phyloP scores from a whole-genome alignment of 2,113 vertebrate species.

The Sinocyclocheilus maitianheensis region DNA sequence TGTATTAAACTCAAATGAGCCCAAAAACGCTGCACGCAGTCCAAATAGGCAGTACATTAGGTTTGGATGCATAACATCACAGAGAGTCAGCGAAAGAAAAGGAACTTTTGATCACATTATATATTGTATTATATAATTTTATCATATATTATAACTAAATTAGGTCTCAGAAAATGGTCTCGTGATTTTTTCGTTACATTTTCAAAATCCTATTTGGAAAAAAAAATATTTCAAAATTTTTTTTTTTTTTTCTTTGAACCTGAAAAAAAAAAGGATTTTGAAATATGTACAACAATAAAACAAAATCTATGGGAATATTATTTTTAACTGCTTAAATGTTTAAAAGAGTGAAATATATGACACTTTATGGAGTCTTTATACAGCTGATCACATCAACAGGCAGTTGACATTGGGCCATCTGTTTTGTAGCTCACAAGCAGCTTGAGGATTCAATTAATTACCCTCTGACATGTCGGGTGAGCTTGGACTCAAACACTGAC shows the following conservation, averaged over 20 bases:
- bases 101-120: neutral
- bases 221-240: too few relatives aligned
- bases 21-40: neutral
- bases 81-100: neutral
- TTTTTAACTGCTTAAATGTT: neutral
- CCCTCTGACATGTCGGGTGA: constrained; percentile 13
- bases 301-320: neutral
- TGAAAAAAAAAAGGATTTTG: neutral
- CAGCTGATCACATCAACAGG: constrained; percentile 54
- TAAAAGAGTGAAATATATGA: neutral
- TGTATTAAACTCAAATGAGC: neutral
- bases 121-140: too few relatives aligned
- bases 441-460: constrained; percentile 41
- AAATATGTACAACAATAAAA: neutral
- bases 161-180: too few relatives aligned
- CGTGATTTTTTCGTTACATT: neutral
- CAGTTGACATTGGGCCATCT: neutral
- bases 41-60: neutral
- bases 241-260: too few relatives aligned
- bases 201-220: neutral
- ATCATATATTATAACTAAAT: too few relatives aligned
- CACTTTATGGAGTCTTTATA: neutral
- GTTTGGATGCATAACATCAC: neutral
- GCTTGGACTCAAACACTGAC: constrained; percentile 25
- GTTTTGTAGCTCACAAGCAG: constrained; percentile 28